Percentiles rank a stretch among this genome's conserved stretches.
Evolutionary conservation across 2,113 vertebrate genomes (phyloP).

Genomic region (Rynchops niger): DNA sequence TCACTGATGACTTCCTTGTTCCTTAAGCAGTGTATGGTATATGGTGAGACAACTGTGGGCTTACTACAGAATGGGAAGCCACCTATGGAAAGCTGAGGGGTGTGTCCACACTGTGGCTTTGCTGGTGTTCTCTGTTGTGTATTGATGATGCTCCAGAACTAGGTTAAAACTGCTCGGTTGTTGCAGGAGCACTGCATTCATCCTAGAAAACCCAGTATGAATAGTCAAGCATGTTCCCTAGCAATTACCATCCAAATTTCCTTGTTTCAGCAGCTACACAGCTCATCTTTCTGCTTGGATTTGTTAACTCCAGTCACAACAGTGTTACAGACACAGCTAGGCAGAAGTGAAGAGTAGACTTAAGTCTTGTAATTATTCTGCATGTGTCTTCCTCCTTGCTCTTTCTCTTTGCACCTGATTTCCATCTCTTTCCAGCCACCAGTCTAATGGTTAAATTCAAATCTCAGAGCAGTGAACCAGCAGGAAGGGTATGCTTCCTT

Average conservation of each 20-base stretch:
- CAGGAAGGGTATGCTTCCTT: not conserved
- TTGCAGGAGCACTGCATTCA: not conserved
- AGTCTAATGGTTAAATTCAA: not conserved
- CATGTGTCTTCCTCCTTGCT: not conserved
- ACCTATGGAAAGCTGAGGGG: not conserved
- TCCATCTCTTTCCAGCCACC: not conserved
- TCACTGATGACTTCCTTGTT: not conserved
- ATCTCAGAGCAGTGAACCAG: not conserved
- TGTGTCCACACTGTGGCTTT: fast-evolving
- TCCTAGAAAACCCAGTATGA: not conserved
- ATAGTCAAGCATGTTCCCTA: not conserved
- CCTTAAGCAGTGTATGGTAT: not conserved
- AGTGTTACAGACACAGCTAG: not conserved
- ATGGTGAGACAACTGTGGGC: fast-evolving
- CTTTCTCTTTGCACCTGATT: not conserved
- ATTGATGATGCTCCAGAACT: not conserved
- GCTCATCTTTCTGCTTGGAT: not conserved
- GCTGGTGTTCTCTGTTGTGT: not conserved
- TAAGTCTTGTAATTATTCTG: not conserved
- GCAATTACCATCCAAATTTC: fast-evolving
- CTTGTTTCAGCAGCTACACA: not conserved
- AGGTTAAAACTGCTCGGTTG: not conserved
- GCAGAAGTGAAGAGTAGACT: not conserved
- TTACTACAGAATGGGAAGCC: not conserved
- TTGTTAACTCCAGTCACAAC: not conserved